Percentiles rank a stretch among this genome's conserved stretches.
These are phyloP conservation scores for Anthoptus insignis DNA, from an alignment of 2,888 invertebrate genomes.

Conservation along the genomic window DNA sequence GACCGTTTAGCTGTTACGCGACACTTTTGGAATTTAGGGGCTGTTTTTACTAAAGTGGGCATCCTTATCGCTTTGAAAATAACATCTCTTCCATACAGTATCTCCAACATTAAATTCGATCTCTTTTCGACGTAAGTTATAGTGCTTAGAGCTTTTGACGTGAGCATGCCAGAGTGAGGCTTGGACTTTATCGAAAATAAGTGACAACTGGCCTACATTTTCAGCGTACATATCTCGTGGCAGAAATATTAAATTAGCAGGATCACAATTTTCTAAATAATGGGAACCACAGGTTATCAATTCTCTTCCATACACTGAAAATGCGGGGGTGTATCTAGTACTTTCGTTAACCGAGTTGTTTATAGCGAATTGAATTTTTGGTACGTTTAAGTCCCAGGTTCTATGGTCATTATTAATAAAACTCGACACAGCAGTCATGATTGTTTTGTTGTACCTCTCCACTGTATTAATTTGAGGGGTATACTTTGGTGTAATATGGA, in stretches of 20 bases:
- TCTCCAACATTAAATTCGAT: not conserved
- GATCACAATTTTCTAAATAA: not conserved
- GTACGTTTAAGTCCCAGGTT: not conserved
- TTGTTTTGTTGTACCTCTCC: slow-evolving; percentile 9
- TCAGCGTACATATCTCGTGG: slow-evolving; percentile 3
- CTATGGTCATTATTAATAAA: slow-evolving; percentile 7
- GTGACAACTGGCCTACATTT: slow-evolving; percentile 11
- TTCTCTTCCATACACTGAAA: slow-evolving; percentile 5
- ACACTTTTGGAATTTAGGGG: not conserved
- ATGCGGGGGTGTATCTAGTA: slow-evolving; percentile 9
- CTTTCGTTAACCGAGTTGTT: slow-evolving; percentile 8
- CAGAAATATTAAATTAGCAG: too few relatives aligned
- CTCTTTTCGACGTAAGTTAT: not conserved
- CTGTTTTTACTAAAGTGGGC: not conserved
- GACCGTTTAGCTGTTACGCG: not conserved
- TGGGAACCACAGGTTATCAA: slow-evolving; percentile 4
- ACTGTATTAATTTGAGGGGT: slow-evolving; percentile 15
- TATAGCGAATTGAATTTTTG: slow-evolving; percentile 7
- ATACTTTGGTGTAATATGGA: slow-evolving; percentile 41
- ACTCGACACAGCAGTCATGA: not conserved
- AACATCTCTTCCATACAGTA: not conserved
- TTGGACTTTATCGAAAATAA: slow-evolving; percentile 43
- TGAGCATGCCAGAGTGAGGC: not conserved
- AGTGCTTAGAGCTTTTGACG: not conserved
- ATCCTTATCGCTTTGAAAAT: not conserved